These are phyloP conservation scores for Poecile montanus DNA, from an alignment of 2,797 vertebrate genomes.

Conservation along the genomic window DNA sequence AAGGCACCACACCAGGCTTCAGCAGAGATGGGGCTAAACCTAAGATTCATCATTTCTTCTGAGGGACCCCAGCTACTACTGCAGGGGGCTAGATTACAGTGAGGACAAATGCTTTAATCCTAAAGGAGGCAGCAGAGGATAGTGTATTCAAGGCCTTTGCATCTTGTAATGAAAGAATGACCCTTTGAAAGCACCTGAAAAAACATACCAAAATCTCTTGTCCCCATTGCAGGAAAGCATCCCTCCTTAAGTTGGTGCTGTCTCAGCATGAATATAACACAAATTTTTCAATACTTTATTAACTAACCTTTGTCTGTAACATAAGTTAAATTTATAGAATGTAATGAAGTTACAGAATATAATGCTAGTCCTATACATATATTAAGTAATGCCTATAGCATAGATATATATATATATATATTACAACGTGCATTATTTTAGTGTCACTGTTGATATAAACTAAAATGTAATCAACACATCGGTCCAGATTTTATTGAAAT, in stretches of 20 bases:
- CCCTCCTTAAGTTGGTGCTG: not conserved
- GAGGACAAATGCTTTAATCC: conserved; percentile 37
- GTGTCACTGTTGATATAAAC: not conserved
- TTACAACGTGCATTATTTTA: not conserved
- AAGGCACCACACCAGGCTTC: conserved; percentile 19
- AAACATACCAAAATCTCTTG: not conserved
- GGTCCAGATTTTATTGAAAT: not conserved
- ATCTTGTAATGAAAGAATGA: not conserved
- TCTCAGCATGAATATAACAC: not conserved
- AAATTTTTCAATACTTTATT: not conserved
- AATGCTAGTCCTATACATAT: not conserved
- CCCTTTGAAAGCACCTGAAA: conserved; percentile 33
- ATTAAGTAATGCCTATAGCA: not conserved
- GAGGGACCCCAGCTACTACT: conserved; percentile 13
- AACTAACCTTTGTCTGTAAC: not conserved
- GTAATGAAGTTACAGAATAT: not conserved
- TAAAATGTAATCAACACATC: not conserved
- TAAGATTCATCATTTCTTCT: conserved; percentile 29
- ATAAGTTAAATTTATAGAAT: not conserved
- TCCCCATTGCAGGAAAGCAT: not conserved
- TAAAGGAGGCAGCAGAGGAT: conserved; percentile 67
- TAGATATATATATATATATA: not conserved
- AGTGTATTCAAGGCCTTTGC: conserved; percentile 26
- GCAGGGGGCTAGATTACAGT: conserved; percentile 17
- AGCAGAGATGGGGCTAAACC: not conserved